These are phyloP conservation scores for Willowsia nigromaculata DNA, from an alignment of 2,888 invertebrate genomes.

Conservation along the genomic window DNA sequence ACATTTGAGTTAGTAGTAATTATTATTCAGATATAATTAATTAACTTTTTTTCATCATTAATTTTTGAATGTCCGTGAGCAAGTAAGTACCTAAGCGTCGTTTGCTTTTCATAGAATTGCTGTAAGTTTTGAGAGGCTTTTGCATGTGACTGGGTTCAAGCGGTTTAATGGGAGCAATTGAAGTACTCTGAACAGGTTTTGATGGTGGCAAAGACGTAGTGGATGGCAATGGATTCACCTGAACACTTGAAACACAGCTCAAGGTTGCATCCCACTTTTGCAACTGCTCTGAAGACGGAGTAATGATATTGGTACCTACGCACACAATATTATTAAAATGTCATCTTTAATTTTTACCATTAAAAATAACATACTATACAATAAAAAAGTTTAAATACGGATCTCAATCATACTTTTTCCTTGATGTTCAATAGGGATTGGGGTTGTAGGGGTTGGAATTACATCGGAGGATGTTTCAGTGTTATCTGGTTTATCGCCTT, in stretches of 20 bases:
- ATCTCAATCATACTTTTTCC: background rate
- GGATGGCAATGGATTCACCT: background rate
- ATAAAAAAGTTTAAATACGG: background rate
- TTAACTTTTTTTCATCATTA: background rate
- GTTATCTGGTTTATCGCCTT: slow-evolving; percentile 36
- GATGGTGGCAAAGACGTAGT: background rate
- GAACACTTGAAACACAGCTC: background rate
- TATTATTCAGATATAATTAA: background rate
- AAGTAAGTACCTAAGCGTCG: background rate
- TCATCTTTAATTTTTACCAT: background rate
- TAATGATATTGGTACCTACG: background rate
- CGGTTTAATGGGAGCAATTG: background rate
- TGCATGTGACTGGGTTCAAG: background rate
- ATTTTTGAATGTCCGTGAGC: background rate
- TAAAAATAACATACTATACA: background rate
- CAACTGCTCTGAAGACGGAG: background rate
- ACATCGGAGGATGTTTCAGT: background rate
- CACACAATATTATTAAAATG: no score
- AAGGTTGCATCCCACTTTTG: background rate
- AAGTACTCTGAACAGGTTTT: background rate
- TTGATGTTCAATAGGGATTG: background rate
- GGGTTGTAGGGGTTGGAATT: background rate
- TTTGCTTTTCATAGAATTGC: background rate
- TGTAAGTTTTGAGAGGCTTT: background rate
- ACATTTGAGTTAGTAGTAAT: no score